Evolutionary conservation across 30 jellyfish, hydroid and myxozoan genomes (phyloP).

Genomic region (Hydractinia symbiolongicarpus): DNA sequence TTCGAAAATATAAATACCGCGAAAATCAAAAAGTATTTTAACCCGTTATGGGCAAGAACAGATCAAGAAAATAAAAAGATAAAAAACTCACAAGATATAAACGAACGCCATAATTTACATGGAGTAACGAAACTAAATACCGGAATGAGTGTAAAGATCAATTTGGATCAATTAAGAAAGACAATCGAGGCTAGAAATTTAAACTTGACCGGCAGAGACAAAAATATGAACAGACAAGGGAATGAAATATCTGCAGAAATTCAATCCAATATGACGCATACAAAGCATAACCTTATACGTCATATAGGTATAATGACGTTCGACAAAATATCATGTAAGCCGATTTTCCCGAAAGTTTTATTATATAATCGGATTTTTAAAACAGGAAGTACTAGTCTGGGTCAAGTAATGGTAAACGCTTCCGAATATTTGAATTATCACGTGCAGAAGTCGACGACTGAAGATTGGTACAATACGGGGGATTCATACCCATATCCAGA

Average conservation of each 20-base stretch:
- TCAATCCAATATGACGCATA: neutral
- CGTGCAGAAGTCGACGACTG: conserved; percentile 56
- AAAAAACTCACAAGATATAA: too few species aligned
- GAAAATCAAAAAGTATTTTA: too few species aligned
- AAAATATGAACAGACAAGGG: neutral
- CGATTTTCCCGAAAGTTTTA: conserved; percentile 49
- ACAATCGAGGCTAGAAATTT: too few species aligned
- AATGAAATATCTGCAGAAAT: neutral
- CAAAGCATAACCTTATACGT: too few species aligned
- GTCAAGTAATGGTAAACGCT: conserved; percentile 29
- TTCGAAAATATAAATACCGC: too few species aligned
- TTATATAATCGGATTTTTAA: conserved; percentile 75
- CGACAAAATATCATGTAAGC: conserved; percentile 31
- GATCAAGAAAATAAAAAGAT: too few species aligned
- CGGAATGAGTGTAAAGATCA: too few species aligned
- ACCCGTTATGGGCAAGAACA: too few species aligned
- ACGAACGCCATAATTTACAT: too few species aligned
- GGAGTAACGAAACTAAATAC: too few species aligned
- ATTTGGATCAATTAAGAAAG: too few species aligned
- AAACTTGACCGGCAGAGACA: too few species aligned
- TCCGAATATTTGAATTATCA: conserved; percentile 13
- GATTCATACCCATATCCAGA: conserved; percentile 78
- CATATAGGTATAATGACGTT: neutral
- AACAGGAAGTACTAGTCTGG: conserved; percentile 81
- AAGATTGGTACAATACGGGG: conserved; percentile 92